Conservation (phyloP, 2,888 invertebrate species). For the Ommatoiulus sabulosus region DNA sequence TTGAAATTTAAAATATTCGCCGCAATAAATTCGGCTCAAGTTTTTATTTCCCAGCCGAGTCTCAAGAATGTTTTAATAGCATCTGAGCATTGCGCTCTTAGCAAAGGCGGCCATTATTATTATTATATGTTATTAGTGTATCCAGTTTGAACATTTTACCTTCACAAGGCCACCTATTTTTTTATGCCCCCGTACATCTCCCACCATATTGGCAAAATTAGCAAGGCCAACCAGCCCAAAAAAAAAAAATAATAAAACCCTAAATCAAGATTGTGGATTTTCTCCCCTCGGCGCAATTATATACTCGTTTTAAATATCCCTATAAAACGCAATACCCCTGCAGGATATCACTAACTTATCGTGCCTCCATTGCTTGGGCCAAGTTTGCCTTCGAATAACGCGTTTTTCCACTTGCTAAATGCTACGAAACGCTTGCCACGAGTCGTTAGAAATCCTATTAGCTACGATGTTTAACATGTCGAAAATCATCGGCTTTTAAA, state of each 20-base stretch:
- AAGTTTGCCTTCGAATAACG: no score
- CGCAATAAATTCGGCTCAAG: not conserved
- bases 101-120: not conserved
- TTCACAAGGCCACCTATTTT: slow-evolving; percentile 17
- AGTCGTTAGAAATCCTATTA: no score
- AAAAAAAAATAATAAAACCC: not conserved
- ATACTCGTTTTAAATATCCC: slow-evolving; percentile 3
- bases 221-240: slow-evolving; percentile 9
- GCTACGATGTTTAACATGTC: no score
- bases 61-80: not conserved
- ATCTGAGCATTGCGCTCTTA: not conserved
- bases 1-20: slow-evolving; percentile 2
- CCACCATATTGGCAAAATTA: not conserved
- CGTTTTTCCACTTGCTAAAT: not conserved
- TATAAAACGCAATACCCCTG: not conserved
- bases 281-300: not conserved
- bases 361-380: not conserved
- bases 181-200: slow-evolving; percentile 12
- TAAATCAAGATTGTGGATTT: slow-evolving; percentile 9
- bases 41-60: not conserved
- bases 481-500: no score
- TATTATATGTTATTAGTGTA: slow-evolving; percentile 3
- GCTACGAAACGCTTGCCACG: not conserved
- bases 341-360: not conserved
- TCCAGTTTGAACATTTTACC: slow-evolving; percentile 12